These are phyloP conservation scores for Drosophila paramelanica DNA, from an alignment of 2,888 invertebrate genomes.

Conservation along the genomic window DNA sequence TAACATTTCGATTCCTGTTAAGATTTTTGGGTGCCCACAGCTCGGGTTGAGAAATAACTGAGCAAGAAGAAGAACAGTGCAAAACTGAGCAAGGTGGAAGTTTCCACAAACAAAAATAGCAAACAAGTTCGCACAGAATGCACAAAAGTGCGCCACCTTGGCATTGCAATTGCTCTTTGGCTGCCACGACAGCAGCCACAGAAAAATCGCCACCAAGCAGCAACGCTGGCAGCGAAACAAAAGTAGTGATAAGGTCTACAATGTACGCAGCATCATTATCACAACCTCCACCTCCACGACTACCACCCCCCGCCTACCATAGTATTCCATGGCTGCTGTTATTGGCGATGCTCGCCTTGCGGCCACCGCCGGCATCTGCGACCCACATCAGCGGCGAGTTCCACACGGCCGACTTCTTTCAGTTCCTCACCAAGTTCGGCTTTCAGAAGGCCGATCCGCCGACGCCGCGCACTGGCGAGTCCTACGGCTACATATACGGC, in stretches of 20 bases:
- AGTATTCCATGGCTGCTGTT: constrained; percentile 37
- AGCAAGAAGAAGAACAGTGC: constrained; percentile 23
- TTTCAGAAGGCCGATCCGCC: constrained; percentile 96
- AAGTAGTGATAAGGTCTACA: constrained; percentile 47
- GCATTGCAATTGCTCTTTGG: constrained; percentile 44
- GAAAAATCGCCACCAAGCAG: constrained; percentile 4
- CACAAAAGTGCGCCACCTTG: constrained; percentile 77
- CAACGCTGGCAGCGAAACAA: constrained; percentile 18
- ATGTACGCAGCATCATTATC: constrained; percentile 48
- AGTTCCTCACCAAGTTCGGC: constrained; percentile 97
- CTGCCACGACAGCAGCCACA: constrained; percentile 56
- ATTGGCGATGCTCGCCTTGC: constrained; percentile 34
- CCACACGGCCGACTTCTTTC: constrained; percentile 91
- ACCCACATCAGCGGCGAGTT: constrained; percentile 89
- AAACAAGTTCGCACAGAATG: constrained; percentile 64
- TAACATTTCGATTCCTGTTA: constrained; percentile 17
- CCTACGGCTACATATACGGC: constrained; percentile 98
- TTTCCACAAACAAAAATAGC: constrained; percentile 60
- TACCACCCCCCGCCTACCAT: constrained; percentile 25
- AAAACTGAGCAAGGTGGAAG: constrained; percentile 54
- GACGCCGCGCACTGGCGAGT: constrained; percentile 89
- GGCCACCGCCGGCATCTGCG: constrained; percentile 41
- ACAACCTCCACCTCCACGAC: constrained; percentile 9
- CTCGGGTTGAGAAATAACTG: constrained; percentile 7
- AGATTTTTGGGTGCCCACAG: constrained; percentile 15